phyloP scores from a whole-genome alignment of 2,888 invertebrate species.

The Caenorhabditis sp. region DNA sequence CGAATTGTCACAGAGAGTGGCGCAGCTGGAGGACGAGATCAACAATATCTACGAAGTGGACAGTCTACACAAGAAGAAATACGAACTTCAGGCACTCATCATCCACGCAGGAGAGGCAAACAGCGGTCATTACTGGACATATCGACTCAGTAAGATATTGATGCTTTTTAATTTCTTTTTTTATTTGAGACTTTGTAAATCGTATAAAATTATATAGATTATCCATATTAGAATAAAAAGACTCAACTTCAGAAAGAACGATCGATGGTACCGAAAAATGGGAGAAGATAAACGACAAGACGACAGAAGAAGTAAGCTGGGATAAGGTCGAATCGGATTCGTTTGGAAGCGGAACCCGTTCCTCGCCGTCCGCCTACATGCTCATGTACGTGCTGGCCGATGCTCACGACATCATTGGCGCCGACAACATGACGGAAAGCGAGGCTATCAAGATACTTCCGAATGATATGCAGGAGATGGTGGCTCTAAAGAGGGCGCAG shows the following conservation, averaged over 20 bases:
- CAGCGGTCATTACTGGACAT: constrained; percentile 61
- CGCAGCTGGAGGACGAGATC: not conserved
- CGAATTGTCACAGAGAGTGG: not conserved
- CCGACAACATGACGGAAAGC: not conserved
- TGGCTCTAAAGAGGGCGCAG: not conserved
- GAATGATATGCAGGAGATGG: constrained; percentile 4
- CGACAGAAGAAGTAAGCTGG: constrained; percentile 3
- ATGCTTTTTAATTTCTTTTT: not conserved
- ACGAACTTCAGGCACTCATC: constrained; percentile 50
- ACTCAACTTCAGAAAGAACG: not conserved
- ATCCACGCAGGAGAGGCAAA: constrained; percentile 58
- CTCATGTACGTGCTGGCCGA: constrained; percentile 24
- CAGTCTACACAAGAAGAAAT: constrained; percentile 37
- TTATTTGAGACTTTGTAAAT: not conserved
- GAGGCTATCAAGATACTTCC: constrained; percentile 17
- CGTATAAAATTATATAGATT: not conserved
- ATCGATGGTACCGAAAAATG: constrained; percentile 20
- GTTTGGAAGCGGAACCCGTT: constrained; percentile 8
- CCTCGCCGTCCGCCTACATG: constrained; percentile 33
- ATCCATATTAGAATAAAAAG: not conserved
- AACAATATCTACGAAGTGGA: constrained; percentile 17
- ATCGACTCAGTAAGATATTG: constrained; percentile 14
- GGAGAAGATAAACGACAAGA: constrained; percentile 42
- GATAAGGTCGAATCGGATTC: constrained; percentile 12
- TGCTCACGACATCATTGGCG: constrained; percentile 9